A percentile compares a stretch with the other conserved stretches of the same genome.
These are phyloP conservation scores for Rhineura floridana DNA, from an alignment of 2,113 vertebrate species.

Conservation along the genomic window DNA sequence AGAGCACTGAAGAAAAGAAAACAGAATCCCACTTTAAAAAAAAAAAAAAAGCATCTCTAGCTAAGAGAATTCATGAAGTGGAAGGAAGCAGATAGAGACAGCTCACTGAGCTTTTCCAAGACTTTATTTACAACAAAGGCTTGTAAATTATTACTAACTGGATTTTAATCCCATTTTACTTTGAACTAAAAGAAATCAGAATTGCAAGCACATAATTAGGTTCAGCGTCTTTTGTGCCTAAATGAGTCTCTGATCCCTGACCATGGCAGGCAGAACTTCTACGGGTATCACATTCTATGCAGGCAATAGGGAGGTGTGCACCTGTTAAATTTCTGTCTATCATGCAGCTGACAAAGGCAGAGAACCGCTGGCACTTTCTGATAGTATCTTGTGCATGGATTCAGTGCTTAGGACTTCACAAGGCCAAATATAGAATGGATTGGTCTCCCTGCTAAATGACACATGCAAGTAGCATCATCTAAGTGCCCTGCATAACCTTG, in stretches of 20 bases:
- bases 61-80: not conserved
- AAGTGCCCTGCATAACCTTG: not conserved
- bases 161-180: not conserved
- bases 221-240: not conserved
- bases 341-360: not conserved
- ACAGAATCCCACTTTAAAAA: not conserved
- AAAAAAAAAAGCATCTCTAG: not conserved
- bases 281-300: not conserved
- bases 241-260: not conserved
- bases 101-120: not conserved
- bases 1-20: conserved; percentile 46
- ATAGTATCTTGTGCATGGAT: not conserved
- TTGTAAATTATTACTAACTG: not conserved
- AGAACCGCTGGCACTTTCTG: not conserved
- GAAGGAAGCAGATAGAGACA: not conserved
- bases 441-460: not conserved
- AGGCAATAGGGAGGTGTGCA: not conserved
- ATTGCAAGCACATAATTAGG: not conserved
- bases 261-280: not conserved
- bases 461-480: no score
- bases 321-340: not conserved
- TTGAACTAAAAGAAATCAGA: not conserved
- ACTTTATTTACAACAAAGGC: not conserved
- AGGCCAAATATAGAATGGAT: not conserved
- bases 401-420: not conserved